Base-by-base conservation (phyloP, 2,888 invertebrate genomes). In the Panzeria rudis region DNA sequence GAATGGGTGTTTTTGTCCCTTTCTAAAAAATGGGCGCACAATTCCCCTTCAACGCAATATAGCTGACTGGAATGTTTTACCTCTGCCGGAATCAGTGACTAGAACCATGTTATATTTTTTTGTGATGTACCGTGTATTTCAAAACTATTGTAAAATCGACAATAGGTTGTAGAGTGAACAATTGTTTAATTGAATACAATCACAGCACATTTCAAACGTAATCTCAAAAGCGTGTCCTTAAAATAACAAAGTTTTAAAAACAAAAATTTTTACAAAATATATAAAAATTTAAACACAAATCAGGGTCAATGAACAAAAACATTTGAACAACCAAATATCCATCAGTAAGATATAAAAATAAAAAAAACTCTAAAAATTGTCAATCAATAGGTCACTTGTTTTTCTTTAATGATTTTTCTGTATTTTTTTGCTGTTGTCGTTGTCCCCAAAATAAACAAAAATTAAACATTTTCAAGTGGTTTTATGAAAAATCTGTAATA, bases 341-440 rank as follows among this genome's bases (percentile, higher is more conserved):
- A 41, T 17, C 25, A 32, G 68, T 50, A 69, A 78, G 62, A 23
- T 71, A 68, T 50, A 59, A 47, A 15, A 79, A 72, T 6, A 52
- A n/a, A 17, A 35, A 64, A 69, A 68, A 50, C 20, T 20, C 41
- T 66, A 68, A 72, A 69, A 81, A 61, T 76, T 81, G 84, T 81
- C 84, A 85, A 85, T 85, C 84, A 85, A 85, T 81, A 81, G 84
- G 81, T 81, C 80, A 84, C 61, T 84, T 35, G 61, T 75, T 68
- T 75, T 52, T 73, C 32, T 38, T 59, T 32, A 73, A 68, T 75
- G 23, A 69, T 69, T 52, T 64, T 64, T 32, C 4, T 66, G 1
- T 25, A n/a, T 9, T 56, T 54, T 64, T 44, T 25, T 23, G n/a
- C 29, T 66, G 6, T 15, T 25, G 50, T 11, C 20, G 50, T 61